Conservation (phyloP, 2,888 invertebrate genomes). For the Morpho achilles region DNA sequence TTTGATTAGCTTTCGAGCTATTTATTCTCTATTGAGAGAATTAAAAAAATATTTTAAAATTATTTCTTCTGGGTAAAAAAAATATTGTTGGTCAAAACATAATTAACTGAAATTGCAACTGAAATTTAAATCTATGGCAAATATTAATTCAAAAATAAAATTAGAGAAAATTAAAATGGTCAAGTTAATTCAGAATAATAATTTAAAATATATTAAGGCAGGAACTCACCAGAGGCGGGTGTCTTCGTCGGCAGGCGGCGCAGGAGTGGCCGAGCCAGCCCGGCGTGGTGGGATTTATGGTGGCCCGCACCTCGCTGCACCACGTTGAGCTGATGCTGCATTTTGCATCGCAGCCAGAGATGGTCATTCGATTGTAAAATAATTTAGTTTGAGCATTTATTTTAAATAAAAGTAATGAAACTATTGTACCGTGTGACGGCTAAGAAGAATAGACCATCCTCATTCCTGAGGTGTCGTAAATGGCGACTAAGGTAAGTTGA, state of each 20-base stretch:
- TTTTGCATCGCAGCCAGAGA: conserved; percentile 18
- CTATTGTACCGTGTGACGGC: no score
- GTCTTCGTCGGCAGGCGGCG: conserved; percentile 32
- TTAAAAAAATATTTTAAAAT: no score
- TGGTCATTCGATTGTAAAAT: conserved; percentile 7
- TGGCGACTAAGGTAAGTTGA: no score
- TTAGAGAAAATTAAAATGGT: background rate
- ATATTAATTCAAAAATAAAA: background rate
- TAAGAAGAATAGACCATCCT: no score
- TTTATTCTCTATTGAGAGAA: no score
- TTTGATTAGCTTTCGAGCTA: no score
- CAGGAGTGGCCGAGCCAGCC: conserved; percentile 42
- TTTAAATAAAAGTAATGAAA: no score
- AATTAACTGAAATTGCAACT: no score
- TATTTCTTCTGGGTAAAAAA: no score
- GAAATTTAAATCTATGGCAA: background rate
- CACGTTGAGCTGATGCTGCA: conserved; percentile 44
- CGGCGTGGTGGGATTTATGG: background rate
- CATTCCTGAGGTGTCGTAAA: no score
- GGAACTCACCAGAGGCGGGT: conserved; percentile 21
- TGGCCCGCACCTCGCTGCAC: background rate
- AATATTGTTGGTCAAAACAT: no score
- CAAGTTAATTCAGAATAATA: background rate
- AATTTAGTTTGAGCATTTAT: no score
- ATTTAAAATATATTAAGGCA: background rate